phyloP scores from a whole-genome alignment of 2,797 vertebrate species.

The Pangasius macronema region DNA sequence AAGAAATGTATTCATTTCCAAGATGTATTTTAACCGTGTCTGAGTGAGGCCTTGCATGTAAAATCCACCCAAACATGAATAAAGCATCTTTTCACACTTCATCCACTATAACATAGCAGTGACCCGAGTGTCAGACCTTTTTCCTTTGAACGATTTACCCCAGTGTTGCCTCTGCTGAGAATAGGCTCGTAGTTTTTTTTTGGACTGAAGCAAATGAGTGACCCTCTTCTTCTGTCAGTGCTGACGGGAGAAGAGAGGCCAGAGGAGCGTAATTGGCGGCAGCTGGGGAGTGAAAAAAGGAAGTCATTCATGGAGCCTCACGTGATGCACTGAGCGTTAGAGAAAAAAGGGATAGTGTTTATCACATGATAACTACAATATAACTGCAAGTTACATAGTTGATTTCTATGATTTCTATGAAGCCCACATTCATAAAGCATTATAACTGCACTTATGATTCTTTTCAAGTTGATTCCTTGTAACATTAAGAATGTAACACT shows the following conservation, averaged over 20 bases:
- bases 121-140: constrained; percentile 8
- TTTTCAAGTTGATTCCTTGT: background rate
- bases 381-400: background rate
- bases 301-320: constrained; percentile 13
- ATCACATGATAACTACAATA: background rate
- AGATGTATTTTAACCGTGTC: background rate
- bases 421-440: background rate
- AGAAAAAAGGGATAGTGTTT: background rate
- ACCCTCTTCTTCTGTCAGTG: constrained; percentile 8
- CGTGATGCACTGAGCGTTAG: background rate
- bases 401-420: background rate
- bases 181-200: background rate
- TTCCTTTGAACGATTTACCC: constrained; percentile 14
- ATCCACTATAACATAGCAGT: background rate
- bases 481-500: background rate
- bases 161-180: constrained; percentile 30
- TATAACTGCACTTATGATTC: background rate
- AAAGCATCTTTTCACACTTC: constrained; percentile 8
- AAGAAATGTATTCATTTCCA: background rate
- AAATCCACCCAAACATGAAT: background rate
- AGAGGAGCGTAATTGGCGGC: constrained; percentile 47
- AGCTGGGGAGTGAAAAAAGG: constrained; percentile 45
- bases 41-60: background rate
- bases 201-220: constrained; percentile 14
- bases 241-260: background rate